A percentile compares a stretch with the other conserved stretches of the same genome.
Conservation (phyloP, 2,113 vertebrate genomes). For the Pimephales promelas region DNA sequence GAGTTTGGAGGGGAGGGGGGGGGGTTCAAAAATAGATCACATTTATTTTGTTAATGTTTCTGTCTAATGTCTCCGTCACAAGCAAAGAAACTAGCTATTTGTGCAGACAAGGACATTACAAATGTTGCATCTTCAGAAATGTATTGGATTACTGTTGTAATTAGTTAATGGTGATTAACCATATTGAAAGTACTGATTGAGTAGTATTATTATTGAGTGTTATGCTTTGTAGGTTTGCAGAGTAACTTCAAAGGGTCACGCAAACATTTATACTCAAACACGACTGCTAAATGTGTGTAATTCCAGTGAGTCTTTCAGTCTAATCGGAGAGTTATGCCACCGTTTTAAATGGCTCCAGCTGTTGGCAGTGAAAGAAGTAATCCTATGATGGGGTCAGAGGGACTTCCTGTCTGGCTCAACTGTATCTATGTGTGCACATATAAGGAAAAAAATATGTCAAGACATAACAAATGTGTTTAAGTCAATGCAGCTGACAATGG, state of each 20-base stretch:
- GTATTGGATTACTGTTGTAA: not conserved
- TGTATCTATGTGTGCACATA: not conserved
- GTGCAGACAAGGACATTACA: not conserved
- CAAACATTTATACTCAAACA: not conserved
- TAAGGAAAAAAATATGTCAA: constrained; percentile 9
- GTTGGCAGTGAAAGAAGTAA: constrained; percentile 31
- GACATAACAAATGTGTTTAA: not conserved
- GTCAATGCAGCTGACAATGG: constrained; percentile 15
- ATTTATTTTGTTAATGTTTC: not conserved
- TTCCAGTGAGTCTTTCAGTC: not conserved
- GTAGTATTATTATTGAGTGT: not conserved
- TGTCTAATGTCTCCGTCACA: not conserved
- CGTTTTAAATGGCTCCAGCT: constrained; percentile 32
- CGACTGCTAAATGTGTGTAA: not conserved
- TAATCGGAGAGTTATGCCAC: constrained; percentile 7
- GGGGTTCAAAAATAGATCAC: not conserved
- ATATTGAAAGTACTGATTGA: not conserved
- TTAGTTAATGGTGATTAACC: not conserved
- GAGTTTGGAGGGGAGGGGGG: not conserved
- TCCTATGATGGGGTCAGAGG: constrained; percentile 28
- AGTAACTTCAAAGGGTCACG: not conserved
- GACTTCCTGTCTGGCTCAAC: not conserved
- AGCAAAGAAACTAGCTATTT: not conserved
- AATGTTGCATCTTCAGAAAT: not conserved
- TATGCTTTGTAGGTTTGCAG: not conserved